These are phyloP conservation scores for Epistrophella euchroma DNA, from an alignment of 2,888 invertebrate genomes.

Conservation along the genomic window DNA sequence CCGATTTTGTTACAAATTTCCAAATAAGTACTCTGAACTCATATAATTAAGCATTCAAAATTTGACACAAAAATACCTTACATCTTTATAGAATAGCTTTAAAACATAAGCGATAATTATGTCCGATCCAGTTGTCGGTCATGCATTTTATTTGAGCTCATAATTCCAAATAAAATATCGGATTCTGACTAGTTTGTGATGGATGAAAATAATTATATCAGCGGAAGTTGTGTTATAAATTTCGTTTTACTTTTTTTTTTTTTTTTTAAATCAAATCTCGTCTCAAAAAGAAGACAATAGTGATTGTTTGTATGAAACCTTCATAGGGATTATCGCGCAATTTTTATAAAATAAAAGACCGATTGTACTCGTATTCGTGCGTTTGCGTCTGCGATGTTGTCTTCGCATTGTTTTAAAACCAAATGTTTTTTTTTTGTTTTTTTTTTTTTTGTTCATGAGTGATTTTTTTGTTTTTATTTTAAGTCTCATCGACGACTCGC, in stretches of 20 bases:
- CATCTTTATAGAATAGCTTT: too few species aligned
- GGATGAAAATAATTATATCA: neutral
- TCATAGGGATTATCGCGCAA: neutral
- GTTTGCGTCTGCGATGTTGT: neutral
- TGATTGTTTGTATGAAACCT: conserved; percentile 7
- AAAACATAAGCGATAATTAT: neutral
- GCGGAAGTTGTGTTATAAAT: neutral
- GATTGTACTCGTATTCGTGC: neutral
- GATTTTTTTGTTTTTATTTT: conserved; percentile 6
- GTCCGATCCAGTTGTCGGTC: too few species aligned
- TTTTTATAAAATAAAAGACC: conserved; percentile 6
- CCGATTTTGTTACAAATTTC: too few species aligned
- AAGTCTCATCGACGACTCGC: neutral
- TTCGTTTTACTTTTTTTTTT: neutral
- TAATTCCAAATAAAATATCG: neutral
- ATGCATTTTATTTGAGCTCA: neutral
- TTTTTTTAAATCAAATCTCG: neutral
- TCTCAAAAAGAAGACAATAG: conserved; percentile 8
- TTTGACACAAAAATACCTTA: too few species aligned
- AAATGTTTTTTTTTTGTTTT: conserved; percentile 1
- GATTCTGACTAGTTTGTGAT: neutral
- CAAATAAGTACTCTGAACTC: too few species aligned
- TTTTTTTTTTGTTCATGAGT: neutral
- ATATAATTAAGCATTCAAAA: too few species aligned
- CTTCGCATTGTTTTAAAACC: neutral